Evolutionary conservation across 2,113 vertebrate species (phyloP).

Genomic region (Thryonomys swinderianus): DNA sequence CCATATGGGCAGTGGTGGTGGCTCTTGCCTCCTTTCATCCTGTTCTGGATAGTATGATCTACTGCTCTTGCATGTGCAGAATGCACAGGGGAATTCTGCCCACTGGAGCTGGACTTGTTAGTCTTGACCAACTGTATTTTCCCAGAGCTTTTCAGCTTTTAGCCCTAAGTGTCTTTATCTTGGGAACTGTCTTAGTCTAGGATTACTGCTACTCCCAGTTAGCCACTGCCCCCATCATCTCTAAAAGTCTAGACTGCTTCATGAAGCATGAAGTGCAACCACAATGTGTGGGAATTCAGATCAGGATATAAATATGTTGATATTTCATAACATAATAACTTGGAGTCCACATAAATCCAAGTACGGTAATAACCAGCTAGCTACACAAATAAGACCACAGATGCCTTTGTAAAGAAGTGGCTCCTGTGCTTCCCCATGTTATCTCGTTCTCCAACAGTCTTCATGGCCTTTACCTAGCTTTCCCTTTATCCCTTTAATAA

Average conservation of each 20-base stretch:
- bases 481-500: background rate
- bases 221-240: background rate
- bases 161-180: background rate
- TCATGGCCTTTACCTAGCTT: background rate
- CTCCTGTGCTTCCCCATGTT: background rate
- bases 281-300: background rate
- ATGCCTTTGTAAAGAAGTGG: background rate
- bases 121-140: background rate
- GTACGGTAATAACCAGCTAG: background rate
- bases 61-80: background rate
- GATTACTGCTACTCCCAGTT: too few relatives aligned
- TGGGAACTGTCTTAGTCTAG: background rate
- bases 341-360: background rate
- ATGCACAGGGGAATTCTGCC: too few relatives aligned
- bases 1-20: background rate
- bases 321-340: constrained; percentile 40
- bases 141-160: background rate
- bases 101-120: background rate
- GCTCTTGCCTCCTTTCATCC: background rate
- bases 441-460: background rate
- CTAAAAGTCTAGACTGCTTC: background rate
- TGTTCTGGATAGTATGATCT: background rate
- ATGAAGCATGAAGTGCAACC: background rate
- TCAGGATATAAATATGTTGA: constrained; percentile 15
- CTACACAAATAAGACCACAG: background rate